Evolutionary conservation across 2,113 vertebrate species (phyloP).

Genomic region (Sinocyclocheilus anshuiensis): DNA sequence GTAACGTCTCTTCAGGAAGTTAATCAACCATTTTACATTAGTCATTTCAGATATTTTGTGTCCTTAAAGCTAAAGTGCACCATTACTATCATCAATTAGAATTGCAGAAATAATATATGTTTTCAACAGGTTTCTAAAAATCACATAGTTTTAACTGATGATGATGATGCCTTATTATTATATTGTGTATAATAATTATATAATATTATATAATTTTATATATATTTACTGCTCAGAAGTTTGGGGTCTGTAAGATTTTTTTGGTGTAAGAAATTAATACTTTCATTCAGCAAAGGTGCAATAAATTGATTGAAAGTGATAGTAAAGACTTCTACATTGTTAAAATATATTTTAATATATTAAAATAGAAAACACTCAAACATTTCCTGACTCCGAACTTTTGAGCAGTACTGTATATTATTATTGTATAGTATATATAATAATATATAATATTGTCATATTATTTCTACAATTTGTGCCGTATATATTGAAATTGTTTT

Average conservation of each 20-base stretch:
- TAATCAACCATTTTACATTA: slow-evolving; percentile 33
- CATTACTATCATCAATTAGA: neutral
- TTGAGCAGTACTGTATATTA: neutral
- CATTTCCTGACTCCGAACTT: neutral
- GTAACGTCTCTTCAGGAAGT: neutral
- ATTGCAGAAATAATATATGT: neutral
- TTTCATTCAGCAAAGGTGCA: no score
- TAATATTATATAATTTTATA: no score
- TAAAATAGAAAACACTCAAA: no score
- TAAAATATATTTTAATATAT: no score
- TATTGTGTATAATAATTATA: no score
- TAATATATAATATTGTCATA: no score
- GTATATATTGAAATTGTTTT: no score
- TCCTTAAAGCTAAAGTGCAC: neutral
- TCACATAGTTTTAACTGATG: neutral
- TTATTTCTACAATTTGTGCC: no score
- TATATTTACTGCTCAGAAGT: neutral
- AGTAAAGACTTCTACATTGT: no score
- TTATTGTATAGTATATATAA: no score
- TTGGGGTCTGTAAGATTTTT: neutral
- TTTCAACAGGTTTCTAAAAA: neutral
- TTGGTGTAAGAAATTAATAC: neutral
- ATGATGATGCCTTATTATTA: no score
- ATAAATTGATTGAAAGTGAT: no score
- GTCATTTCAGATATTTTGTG: neutral